These are phyloP conservation scores for Sternarchorhynchus goeldii DNA, from an alignment of 2,797 vertebrate species.

Conservation along the genomic window DNA sequence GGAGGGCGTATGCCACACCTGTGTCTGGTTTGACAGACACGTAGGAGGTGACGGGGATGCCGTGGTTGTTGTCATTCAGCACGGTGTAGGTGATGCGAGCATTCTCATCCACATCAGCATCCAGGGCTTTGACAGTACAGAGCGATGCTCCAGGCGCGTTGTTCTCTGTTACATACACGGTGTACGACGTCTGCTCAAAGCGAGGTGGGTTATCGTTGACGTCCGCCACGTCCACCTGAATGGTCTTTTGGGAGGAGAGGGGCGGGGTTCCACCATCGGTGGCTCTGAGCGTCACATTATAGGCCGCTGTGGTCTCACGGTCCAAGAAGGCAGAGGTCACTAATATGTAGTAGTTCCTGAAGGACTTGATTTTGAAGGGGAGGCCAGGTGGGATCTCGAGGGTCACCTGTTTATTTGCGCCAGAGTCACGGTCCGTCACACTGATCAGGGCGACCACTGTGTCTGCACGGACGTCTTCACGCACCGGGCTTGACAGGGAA, in stretches of 20 bases:
- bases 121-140: constrained; percentile 89
- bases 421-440: constrained; percentile 92
- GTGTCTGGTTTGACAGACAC: constrained; percentile 90
- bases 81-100: constrained; percentile 92
- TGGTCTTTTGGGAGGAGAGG: constrained; percentile 90
- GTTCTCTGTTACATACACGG: constrained; percentile 92
- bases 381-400: constrained; percentile 85
- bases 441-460: constrained; percentile 95
- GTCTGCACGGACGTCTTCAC: constrained; percentile 87
- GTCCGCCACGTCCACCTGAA: constrained; percentile 90
- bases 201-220: constrained; percentile 93
- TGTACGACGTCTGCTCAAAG: constrained; percentile 90
- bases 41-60: constrained; percentile 89
- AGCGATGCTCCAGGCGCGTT: constrained; percentile 86
- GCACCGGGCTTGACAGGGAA: constrained; percentile 89
- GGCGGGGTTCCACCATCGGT: constrained; percentile 88
- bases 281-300: constrained; percentile 94
- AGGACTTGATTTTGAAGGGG: constrained; percentile 93
- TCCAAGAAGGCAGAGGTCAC: constrained; percentile 92
- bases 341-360: constrained; percentile 95
- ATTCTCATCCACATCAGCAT: constrained; percentile 89
- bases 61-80: constrained; percentile 90
- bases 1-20: constrained; percentile 89
- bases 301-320: constrained; percentile 87
- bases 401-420: constrained; percentile 88